Evolutionary conservation across 2,888 invertebrate genomes (phyloP), one percentile per base, ranked within the genome.

Genomic region (Pandemis heparana): DNA sequence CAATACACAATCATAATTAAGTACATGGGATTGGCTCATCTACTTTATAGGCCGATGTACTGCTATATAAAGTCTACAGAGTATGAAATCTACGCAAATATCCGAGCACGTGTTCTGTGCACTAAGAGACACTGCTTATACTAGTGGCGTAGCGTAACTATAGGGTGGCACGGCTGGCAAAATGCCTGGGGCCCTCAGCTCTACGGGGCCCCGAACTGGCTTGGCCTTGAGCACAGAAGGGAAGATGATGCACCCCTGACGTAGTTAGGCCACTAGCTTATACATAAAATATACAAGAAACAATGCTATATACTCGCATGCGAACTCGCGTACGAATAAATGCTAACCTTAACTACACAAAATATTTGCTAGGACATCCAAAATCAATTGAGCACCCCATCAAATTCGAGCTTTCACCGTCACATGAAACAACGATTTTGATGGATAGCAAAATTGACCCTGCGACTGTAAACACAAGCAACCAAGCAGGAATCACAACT

Each of bases 401-500:
- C 92, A 90, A 92, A 86, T 71, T 76, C 61, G 68, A 78, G 67
- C 78, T 81, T 84, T 86, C 78, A 77, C 46, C 56, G 68, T n/a
- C n/a, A 48, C n/a, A 68, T 83, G 80, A 82, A 81, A 74, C 71
- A 70, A 76, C 32, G 76, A 78, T 75, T 88, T 89, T 89, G 92
- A 91, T 93, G 88, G 92, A 92, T 92, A 91, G 82, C 89, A 82
- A 76, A 87, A 90, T 89, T 91, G 94, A 93, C 87, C 90, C 93
- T 88, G 91, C 92, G 80, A 90, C 90, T 89, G 90, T 87, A 90
- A 84, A 71, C 79, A 86, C 87, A 79, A 85, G 84, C 85, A 84
- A 88, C 89, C 88, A 90, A 92, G 89, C 92, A 88, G 88, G 85
- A 81, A 85, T 84, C 88, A 87, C 91, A 87, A 83, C 82, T 79